phyloP scores from a whole-genome alignment of 1,140 invertebrate species.

The Diploscapter pachys region DNA sequence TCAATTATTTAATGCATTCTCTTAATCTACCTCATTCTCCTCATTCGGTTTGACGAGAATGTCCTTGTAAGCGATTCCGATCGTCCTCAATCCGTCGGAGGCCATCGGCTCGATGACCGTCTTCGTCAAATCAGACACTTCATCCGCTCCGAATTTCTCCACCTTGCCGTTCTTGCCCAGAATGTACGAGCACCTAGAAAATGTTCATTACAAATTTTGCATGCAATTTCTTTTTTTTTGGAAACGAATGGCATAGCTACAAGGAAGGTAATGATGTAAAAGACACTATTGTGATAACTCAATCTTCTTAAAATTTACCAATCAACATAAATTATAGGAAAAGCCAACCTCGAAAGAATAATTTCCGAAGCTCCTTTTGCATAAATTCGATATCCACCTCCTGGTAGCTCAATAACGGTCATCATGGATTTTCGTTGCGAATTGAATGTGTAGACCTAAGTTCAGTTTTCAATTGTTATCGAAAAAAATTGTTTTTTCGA shows the following conservation, averaged over 20 bases:
- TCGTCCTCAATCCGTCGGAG: conserved; percentile 86
- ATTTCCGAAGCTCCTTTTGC: conserved; percentile 59
- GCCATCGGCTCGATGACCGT: conserved; percentile 99
- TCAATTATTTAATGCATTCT: conserved; percentile 5
- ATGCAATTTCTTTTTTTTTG: too few species aligned
- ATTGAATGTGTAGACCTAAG: conserved; percentile 58
- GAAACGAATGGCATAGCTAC: too few species aligned
- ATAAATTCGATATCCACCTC: conserved; percentile 55
- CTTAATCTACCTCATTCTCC: conserved; percentile 41
- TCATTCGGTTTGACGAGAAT: conserved; percentile 77
- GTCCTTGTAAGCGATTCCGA: conserved; percentile 66
- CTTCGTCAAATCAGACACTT: conserved; percentile 84
- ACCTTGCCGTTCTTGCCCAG: conserved; percentile 60
- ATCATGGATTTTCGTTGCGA: conserved; percentile 59
- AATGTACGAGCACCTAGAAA: conserved; percentile 39
- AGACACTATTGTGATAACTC: not conserved
- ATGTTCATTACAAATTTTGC: too few species aligned
- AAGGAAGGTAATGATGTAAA: too few species aligned
- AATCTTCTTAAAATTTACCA: conserved; percentile 1
- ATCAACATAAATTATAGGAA: conserved; percentile 19
- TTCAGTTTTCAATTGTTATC: not conserved
- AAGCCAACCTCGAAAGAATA: conserved; percentile 72
- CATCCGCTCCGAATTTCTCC: conserved; percentile 81
- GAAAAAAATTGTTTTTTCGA: conserved; percentile 53
- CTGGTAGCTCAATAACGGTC: conserved; percentile 42